Percentiles rank a stretch among this genome's conserved stretches.
Conservation (phyloP, 2,797 vertebrate genomes). For the Glossophaga mutica region DNA sequence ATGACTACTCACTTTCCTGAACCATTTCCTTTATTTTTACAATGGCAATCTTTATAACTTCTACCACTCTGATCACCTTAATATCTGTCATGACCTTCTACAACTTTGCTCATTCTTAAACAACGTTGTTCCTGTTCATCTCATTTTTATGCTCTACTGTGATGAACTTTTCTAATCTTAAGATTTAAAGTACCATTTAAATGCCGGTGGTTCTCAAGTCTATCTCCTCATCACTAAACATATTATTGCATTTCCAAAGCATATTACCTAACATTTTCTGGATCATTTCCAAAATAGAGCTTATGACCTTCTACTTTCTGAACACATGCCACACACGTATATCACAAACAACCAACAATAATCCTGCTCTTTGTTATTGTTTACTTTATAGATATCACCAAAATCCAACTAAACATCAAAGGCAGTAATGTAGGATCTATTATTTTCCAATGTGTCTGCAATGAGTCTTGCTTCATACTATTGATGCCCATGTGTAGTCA, state of each 20-base stretch:
- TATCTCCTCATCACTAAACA: background rate
- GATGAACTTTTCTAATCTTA: background rate
- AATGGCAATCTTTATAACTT: background rate
- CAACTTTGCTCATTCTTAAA: background rate
- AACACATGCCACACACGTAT: background rate
- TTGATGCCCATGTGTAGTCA: background rate
- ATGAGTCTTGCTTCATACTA: background rate
- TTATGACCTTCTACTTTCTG: background rate
- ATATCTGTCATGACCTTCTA: background rate
- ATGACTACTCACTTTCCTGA: background rate
- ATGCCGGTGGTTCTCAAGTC: background rate
- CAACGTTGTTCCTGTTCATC: background rate
- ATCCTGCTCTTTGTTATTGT: background rate
- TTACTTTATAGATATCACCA: background rate
- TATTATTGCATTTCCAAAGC: background rate
- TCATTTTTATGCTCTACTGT: background rate
- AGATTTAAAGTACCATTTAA: conserved; percentile 9
- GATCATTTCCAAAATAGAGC: conserved; percentile 19
- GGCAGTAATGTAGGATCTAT: background rate
- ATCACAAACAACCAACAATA: background rate
- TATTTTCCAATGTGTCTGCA: background rate
- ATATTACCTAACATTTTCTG: background rate
- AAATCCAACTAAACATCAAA: background rate
- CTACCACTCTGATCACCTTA: background rate
- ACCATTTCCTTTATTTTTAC: background rate